Percentiles rank a stretch among this genome's conserved stretches.
phyloP scores from a whole-genome alignment of 2,113 vertebrate species.

The Phaethon lepturus region DNA sequence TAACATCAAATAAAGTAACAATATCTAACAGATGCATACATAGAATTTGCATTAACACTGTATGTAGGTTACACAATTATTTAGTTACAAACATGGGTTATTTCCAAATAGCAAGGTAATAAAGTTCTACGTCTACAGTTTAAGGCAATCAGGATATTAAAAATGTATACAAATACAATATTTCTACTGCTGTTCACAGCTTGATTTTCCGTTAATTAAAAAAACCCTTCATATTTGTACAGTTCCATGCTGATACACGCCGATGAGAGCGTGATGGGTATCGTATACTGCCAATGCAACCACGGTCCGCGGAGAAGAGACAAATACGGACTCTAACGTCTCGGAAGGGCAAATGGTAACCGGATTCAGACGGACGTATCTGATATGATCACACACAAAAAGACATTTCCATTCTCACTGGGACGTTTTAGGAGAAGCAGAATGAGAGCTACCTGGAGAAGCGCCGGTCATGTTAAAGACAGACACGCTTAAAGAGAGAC shows the following conservation, averaged over 20 bases:
- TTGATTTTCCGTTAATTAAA: constrained; percentile 72
- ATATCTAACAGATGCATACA: constrained; percentile 76
- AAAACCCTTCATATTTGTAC: constrained; percentile 71
- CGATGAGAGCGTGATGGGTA: neutral
- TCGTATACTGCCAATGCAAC: neutral
- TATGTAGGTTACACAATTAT: constrained; percentile 71
- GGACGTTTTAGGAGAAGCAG: neutral
- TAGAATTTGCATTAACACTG: constrained; percentile 73
- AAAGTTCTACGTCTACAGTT: constrained; percentile 76
- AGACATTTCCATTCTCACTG: neutral
- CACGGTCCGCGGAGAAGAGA: neutral
- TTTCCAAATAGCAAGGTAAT: constrained; percentile 76
- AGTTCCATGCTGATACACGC: constrained; percentile 27
- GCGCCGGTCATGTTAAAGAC: rapidly evolving
- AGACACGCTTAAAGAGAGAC: neutral
- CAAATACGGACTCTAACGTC: neutral
- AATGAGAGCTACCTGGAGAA: neutral
- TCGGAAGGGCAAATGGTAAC: neutral
- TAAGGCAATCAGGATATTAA: constrained; percentile 81
- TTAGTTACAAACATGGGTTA: constrained; percentile 75
- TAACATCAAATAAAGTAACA: constrained; percentile 74
- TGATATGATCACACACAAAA: constrained; percentile 28
- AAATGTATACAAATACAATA: constrained; percentile 75
- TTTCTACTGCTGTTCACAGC: constrained; percentile 82
- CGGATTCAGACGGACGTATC: neutral